These are phyloP conservation scores for Philereme vetulata DNA, from an alignment of 2,888 invertebrate genomes.

Conservation along the genomic window DNA sequence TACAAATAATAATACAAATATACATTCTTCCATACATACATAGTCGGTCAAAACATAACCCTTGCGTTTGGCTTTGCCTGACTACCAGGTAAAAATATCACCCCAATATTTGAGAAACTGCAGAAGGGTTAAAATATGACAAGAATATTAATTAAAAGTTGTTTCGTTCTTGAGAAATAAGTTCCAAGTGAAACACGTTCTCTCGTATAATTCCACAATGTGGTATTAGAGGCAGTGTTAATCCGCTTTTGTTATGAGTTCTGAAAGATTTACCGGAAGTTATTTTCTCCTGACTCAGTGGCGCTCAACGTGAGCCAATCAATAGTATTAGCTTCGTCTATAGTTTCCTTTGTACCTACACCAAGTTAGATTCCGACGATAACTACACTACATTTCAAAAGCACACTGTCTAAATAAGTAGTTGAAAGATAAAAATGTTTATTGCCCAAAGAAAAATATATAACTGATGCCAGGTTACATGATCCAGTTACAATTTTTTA, in stretches of 20 bases:
- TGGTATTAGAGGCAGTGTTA: conserved; percentile 66
- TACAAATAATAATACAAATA: too few relatives aligned
- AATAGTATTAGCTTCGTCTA: conserved; percentile 19
- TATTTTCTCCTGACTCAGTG: conserved; percentile 56
- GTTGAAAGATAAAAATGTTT: too few relatives aligned
- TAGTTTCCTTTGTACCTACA: conserved; percentile 3
- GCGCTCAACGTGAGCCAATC: conserved; percentile 49
- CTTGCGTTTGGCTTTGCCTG: too few relatives aligned
- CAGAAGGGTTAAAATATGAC: too few relatives aligned
- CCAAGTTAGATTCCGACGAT: conserved; percentile 23
- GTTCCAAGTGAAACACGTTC: conserved; percentile 54
- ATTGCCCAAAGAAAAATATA: too few relatives aligned
- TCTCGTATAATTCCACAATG: conserved; percentile 56
- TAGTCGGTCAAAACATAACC: too few relatives aligned
- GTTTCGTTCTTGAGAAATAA: conserved; percentile 44
- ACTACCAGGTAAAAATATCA: too few relatives aligned
- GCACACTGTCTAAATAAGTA: neutral
- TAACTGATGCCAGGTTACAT: too few relatives aligned
- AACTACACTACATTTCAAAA: conserved; percentile 9
- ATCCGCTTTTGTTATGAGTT: conserved; percentile 71
- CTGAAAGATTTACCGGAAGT: conserved; percentile 61
- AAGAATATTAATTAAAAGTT: too few relatives aligned
- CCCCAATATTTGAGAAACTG: too few relatives aligned
- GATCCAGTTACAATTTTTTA: too few relatives aligned
- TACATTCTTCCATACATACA: too few relatives aligned